phyloP scores from a whole-genome alignment of 2,888 invertebrate species.

The Anorthoa munda region DNA sequence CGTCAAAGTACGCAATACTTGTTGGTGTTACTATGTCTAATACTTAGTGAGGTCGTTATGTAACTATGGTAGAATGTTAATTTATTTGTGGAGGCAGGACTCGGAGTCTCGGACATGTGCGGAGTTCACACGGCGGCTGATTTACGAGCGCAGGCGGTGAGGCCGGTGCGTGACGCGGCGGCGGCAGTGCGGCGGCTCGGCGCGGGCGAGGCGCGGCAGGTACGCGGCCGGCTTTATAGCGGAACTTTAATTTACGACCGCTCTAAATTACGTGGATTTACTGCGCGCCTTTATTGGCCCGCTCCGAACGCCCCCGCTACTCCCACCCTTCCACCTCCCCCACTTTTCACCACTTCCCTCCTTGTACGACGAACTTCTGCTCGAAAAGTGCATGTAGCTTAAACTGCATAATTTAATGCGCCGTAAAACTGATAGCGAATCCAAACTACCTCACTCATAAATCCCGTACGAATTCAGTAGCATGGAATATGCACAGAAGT shows the following conservation, averaged over 20 bases:
- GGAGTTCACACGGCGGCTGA: constrained; percentile 81
- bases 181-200: constrained; percentile 73
- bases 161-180: constrained; percentile 70
- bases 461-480: constrained; percentile 62
- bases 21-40: constrained; percentile 10
- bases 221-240: constrained; percentile 88
- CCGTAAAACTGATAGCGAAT: constrained; percentile 77
- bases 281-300: constrained; percentile 90
- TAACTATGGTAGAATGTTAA: constrained; percentile 60
- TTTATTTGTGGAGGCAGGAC: constrained; percentile 63
- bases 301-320: constrained; percentile 81
- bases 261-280: constrained; percentile 91
- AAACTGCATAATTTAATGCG: constrained; percentile 80
- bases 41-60: constrained; percentile 39
- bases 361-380: constrained; percentile 77
- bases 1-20: constrained; percentile 10
- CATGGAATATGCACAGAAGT: constrained; percentile 58
- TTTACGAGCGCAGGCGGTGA: constrained; percentile 72
- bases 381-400: constrained; percentile 76
- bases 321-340: constrained; percentile 76
- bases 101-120: constrained; percentile 67
- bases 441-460: constrained; percentile 63
- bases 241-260: constrained; percentile 90
- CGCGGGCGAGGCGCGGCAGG: constrained; percentile 83
- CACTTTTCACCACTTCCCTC: constrained; percentile 71